Evolutionary conservation across 2,888 invertebrate species (phyloP), one percentile per base, ranked within the genome.

Genomic region (Erannis defoliaria): DNA sequence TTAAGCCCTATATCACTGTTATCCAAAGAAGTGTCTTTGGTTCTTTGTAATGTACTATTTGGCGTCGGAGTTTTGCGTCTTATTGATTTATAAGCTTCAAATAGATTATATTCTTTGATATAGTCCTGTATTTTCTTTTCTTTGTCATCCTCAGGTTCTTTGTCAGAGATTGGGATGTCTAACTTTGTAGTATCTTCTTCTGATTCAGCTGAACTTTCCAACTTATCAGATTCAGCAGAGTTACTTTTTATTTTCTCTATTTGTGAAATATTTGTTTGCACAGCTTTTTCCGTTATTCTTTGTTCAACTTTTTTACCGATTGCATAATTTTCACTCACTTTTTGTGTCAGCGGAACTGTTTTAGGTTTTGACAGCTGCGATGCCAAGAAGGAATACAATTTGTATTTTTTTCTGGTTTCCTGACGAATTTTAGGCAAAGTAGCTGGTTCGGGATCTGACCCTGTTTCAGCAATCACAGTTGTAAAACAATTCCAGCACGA

Each of bases 401-500:
- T 90, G 37, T 88, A 83, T 58, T 85, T 87, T 42, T 82, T 69
- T 54, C 89, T 81, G 16, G 85, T 82, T 65, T 83, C 75, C 66
- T 80, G 76, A 6, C 91, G 77, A 35, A 91, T 77, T 74, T 81
- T 80, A 1, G 81, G 71, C 54, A 90, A 73, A 5, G 87, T 70
- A n/a, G 82, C 65, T 38, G 85, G 80, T 62, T 78, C 74, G 18
- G 66, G 58, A 59, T 79, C 75, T 19, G 60, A 45, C 42, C 77
- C 71, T 40, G 66, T 66, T 33, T 82, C 79, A 56, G 57, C 62
- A 31, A 76, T 73, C 72, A 84, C 82, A 6, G 74, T 71, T 26
- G 75, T 73, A 54, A 90, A 83, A 78, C 91, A 91, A 75, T 89
- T 89, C 89, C 89, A 90, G 67, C 91, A 90, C 40, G 85, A 83